Evolutionary conservation across 2,888 invertebrate species (phyloP).

Genomic region (Mechanitis messenoides): DNA sequence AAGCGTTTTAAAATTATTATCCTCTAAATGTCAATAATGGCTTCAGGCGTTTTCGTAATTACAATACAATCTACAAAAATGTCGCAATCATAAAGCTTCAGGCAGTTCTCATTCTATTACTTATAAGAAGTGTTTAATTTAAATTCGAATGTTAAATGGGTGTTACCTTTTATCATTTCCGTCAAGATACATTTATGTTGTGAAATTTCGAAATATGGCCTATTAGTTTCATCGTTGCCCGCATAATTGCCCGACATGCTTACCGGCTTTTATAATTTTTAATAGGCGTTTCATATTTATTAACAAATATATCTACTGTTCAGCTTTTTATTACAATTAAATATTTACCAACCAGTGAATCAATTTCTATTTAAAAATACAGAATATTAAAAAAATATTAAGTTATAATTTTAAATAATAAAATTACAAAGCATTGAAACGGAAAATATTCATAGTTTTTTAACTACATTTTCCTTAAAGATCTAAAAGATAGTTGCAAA

Average conservation of each 20-base stretch:
- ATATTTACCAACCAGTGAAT: not conserved
- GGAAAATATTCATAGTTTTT: no score
- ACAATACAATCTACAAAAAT: slow-evolving; percentile 1
- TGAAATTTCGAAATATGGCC: slow-evolving; percentile 53
- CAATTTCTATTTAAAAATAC: not conserved
- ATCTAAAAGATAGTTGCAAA: no score
- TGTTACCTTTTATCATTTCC: slow-evolving; percentile 53
- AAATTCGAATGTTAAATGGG: slow-evolving; percentile 23
- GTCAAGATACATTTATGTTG: slow-evolving; percentile 51
- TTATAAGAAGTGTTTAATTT: not conserved
- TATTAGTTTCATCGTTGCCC: slow-evolving; percentile 59
- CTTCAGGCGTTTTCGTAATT: not conserved
- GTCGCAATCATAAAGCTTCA: not conserved
- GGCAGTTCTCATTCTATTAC: not conserved
- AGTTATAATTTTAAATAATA: no score
- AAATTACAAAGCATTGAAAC: no score
- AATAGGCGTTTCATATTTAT: slow-evolving; percentile 18
- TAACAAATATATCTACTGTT: slow-evolving; percentile 13
- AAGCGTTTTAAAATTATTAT: not conserved
- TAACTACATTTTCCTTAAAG: no score
- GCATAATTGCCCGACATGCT: slow-evolving; percentile 44
- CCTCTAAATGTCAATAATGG: not conserved
- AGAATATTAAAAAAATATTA: no score
- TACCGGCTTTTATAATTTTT: slow-evolving; percentile 28
- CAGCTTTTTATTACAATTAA: not conserved